phyloP scores from a whole-genome alignment of 2,888 invertebrate genomes.

The Pheosia tremula region DNA sequence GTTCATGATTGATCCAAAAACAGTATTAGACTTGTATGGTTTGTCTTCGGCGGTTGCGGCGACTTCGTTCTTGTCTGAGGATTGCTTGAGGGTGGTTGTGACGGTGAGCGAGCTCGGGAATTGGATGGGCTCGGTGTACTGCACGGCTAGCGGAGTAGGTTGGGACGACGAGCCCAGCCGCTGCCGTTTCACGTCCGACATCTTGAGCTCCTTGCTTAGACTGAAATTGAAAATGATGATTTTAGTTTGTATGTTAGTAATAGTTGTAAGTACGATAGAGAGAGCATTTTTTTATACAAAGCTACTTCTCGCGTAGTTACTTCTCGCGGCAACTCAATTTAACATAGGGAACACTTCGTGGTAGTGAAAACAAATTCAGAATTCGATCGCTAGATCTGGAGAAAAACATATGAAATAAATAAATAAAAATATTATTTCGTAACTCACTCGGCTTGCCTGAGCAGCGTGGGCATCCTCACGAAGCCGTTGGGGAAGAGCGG shows the following conservation, averaged over 20 bases:
- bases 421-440: too few species aligned
- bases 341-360: too few species aligned
- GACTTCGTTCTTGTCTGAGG: constrained; percentile 36
- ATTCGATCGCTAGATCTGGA: too few species aligned
- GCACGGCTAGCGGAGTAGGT: constrained; percentile 17
- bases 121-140: constrained; percentile 65
- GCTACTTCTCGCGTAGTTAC: too few species aligned
- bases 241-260: not conserved
- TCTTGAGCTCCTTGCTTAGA: constrained; percentile 71
- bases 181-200: constrained; percentile 63
- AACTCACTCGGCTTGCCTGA: constrained; percentile 79
- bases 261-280: too few species aligned
- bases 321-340: too few species aligned
- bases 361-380: too few species aligned
- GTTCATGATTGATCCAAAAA: constrained; percentile 57
- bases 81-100: constrained; percentile 55
- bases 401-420: too few species aligned
- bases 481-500: constrained; percentile 88
- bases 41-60: constrained; percentile 30
- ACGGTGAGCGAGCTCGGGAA: constrained; percentile 79
- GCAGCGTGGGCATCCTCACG: constrained; percentile 84
- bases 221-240: constrained; percentile 56
- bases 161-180: constrained; percentile 56
- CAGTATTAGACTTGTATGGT: constrained; percentile 45
- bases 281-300: too few species aligned